Base-by-base conservation (phyloP, 2,888 invertebrate genomes). In the Sepiola atlantica region DNA sequence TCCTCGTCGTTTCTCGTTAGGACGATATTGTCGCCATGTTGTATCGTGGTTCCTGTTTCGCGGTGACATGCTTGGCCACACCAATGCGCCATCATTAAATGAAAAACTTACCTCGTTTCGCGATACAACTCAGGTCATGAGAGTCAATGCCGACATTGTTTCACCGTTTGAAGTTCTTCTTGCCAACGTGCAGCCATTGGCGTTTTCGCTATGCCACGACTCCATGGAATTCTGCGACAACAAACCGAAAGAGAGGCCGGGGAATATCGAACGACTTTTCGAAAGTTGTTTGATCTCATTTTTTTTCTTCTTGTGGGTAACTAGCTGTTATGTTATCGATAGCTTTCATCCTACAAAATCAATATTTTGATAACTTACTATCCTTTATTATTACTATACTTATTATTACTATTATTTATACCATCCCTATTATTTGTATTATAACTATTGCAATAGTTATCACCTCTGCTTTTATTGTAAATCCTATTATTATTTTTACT, bases 1-100 rank as follows among this genome's bases (percentile, higher is more conserved):
- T 77, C 77, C 77, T 77, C 77, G 77, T 77, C 77, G 77, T n/a
- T 77, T 77, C 77, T 77, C 77, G 77, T 77, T 77, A 77, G n/a
- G 77, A 77, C 77, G 77, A 77, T 77, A 77, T 77, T 77, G 77
- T 77, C 77, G 77, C 16, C 77, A 77, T 77, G 77, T 77, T 77
- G 77, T 77, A 77, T 77, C n/a, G n/a, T 77, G 77, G 77, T 77
- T 77, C 77, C 77, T 77, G 77, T 77, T 77, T 77, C 77, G n/a
- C 32, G 77, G n/a, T 77, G 77, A 77, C 32, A 77, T 77, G 77
- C 77, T 77, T 32, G 77, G 77, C 77, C 77, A 77, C 32, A 77
- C 77, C 77, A 77, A 77, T 77, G n/a, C n/a, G 77, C 77, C 77
- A 77, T 77, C 77, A 77, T 77, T 77, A 77, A n/a, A 77, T n/a